Conservation (phyloP, 2,113 vertebrate genomes). For the Sinocyclocheilus rhinocerous region DNA sequence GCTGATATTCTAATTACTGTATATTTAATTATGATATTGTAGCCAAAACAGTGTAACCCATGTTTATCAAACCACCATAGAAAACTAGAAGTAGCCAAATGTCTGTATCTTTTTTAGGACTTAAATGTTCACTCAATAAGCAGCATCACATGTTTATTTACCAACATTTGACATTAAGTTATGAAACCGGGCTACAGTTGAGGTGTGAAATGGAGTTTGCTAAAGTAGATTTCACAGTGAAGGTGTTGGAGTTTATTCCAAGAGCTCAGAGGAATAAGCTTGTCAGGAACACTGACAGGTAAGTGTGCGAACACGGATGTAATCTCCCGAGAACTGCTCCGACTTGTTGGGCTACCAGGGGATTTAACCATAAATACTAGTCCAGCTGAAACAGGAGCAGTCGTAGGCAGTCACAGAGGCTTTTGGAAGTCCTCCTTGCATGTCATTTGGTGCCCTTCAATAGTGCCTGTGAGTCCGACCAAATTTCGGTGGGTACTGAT, state of each 20-base stretch:
- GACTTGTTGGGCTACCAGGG: conserved; percentile 52
- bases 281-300: conserved; percentile 61
- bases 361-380: conserved; percentile 55
- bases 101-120: neutral
- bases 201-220: conserved; percentile 54
- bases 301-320: conserved; percentile 47
- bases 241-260: conserved; percentile 33
- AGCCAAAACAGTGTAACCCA: no score
- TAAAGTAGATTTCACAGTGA: conserved; percentile 46
- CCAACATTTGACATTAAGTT: conserved; percentile 41
- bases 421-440: conserved; percentile 40
- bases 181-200: conserved; percentile 47
- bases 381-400: conserved; percentile 39
- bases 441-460: conserved; percentile 44
- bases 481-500: conserved; percentile 36
- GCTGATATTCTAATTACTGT: neutral
- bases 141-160: conserved; percentile 13
- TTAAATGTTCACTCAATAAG: neutral
- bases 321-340: conserved; percentile 54
- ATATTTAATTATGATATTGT: neutral
- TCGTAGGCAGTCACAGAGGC: conserved; percentile 18
- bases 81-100: neutral
- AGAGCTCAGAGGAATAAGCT: conserved; percentile 52
- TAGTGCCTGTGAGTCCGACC: conserved; percentile 22
- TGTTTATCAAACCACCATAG: neutral